phyloP scores from a whole-genome alignment of 2,888 invertebrate genomes.

The Eupithecia abbreviata region DNA sequence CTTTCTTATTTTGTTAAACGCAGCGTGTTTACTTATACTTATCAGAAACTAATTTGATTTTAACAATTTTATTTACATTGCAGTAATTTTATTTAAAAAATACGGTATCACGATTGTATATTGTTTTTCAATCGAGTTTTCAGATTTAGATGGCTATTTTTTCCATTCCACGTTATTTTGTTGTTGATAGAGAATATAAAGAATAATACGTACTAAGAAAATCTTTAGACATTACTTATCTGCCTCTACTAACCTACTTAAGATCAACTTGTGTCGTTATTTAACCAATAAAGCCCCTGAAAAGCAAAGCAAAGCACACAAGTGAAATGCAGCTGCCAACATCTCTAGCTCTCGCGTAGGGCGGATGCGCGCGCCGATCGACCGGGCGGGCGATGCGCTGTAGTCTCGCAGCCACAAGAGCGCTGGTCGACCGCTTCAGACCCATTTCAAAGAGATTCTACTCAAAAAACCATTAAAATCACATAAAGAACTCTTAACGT shows the following conservation, averaged over 20 bases:
- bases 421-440: neutral
- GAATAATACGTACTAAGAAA: too few relatives aligned
- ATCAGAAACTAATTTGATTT: neutral
- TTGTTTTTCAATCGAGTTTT: neutral
- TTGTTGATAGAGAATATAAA: neutral
- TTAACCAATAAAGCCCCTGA: neutral
- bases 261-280: neutral
- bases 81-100: neutral
- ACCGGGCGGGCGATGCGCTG: slow-evolving; percentile 59
- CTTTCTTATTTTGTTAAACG: neutral
- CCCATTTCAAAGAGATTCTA: neutral
- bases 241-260: neutral
- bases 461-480: neutral
- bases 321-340: neutral
- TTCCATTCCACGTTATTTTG: neutral
- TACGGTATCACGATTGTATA: neutral
- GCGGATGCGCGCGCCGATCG: slow-evolving; percentile 72
- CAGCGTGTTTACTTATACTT: neutral
- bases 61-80: neutral
- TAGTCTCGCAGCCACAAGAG: neutral
- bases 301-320: slow-evolving; percentile 25
- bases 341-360: neutral
- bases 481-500: neutral
- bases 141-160: neutral
- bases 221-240: neutral